Evolutionary conservation across 2,797 vertebrate species (phyloP).

Genomic region (Centropyge bicolor): DNA sequence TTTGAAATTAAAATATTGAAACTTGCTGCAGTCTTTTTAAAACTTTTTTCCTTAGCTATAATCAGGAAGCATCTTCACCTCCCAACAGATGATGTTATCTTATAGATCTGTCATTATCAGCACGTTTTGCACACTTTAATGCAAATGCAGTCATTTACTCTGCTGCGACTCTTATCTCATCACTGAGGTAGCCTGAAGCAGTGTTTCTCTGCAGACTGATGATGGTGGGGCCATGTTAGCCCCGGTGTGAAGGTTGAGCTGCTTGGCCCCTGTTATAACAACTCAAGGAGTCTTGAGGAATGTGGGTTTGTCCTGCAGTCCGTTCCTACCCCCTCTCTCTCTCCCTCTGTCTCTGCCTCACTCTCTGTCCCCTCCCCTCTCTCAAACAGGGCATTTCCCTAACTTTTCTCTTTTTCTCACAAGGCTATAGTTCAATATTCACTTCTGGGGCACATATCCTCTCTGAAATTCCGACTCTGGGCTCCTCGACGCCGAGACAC

Average conservation of each 20-base stretch:
- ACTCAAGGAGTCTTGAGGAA: constrained; percentile 85
- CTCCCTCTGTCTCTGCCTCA: constrained; percentile 72
- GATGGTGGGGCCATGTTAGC: constrained; percentile 61
- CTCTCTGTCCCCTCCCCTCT: constrained; percentile 88
- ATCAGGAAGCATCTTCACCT: not conserved
- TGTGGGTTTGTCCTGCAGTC: constrained; percentile 87
- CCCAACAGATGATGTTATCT: not conserved
- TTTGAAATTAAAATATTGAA: not conserved
- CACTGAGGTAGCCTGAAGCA: constrained; percentile 33
- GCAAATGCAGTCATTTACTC: constrained; percentile 25
- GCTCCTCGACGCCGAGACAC: constrained; percentile 78
- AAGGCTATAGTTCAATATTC: constrained; percentile 86
- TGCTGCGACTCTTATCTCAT: constrained; percentile 45
- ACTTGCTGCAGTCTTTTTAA: not conserved
- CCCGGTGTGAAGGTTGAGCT: constrained; percentile 61
- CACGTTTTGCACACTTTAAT: constrained; percentile 24
- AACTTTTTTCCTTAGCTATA: not conserved
- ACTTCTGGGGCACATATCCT: constrained; percentile 81
- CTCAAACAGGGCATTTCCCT: constrained; percentile 86
- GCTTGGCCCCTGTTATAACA: constrained; percentile 78
- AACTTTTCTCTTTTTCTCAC: constrained; percentile 88
- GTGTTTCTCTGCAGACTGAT: constrained; percentile 35
- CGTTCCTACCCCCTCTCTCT: constrained; percentile 77
- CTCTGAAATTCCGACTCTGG: constrained; percentile 85
- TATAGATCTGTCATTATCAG: constrained; percentile 13